These are phyloP conservation scores for Colletes latitarsis DNA, from an alignment of 1,140 invertebrate species.

Conservation along the genomic window DNA sequence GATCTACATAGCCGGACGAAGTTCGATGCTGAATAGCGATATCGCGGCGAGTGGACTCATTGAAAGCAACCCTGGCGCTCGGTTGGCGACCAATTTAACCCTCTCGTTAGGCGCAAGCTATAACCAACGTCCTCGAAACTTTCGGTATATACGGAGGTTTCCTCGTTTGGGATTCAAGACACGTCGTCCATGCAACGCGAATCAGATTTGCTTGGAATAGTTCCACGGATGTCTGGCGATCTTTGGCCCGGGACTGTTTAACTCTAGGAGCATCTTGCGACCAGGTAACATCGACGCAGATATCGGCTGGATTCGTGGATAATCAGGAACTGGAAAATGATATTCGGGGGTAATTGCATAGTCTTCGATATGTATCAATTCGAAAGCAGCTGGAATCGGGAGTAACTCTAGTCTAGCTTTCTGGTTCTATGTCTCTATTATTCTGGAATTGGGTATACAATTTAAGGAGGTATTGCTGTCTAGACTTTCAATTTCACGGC, in stretches of 20 bases:
- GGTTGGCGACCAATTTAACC: neutral
- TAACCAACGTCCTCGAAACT: neutral
- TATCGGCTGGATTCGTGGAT: neutral
- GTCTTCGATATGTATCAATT: too few species aligned
- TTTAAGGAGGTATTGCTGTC: too few species aligned
- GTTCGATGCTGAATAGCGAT: slow-evolving; percentile 41
- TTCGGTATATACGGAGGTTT: neutral
- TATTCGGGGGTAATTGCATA: too few species aligned
- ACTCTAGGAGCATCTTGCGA: neutral
- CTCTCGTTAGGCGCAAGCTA: neutral
- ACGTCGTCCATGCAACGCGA: neutral
- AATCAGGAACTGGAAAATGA: too few species aligned
- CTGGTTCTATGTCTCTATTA: too few species aligned
- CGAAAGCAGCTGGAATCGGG: too few species aligned
- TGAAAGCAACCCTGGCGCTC: slow-evolving; percentile 15
- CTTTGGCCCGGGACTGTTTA: neutral
- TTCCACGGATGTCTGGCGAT: neutral
- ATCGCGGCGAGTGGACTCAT: slow-evolving; percentile 1
- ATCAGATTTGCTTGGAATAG: slow-evolving; percentile 32
- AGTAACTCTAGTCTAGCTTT: too few species aligned
- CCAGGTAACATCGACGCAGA: neutral
- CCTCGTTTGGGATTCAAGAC: slow-evolving; percentile 6
- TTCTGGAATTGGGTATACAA: too few species aligned
- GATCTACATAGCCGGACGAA: slow-evolving; percentile 26
- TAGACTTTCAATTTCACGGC: too few species aligned